Evolutionary conservation across 2,113 vertebrate species (phyloP).

Genomic region (Protobothrops mucrosquamatus): DNA sequence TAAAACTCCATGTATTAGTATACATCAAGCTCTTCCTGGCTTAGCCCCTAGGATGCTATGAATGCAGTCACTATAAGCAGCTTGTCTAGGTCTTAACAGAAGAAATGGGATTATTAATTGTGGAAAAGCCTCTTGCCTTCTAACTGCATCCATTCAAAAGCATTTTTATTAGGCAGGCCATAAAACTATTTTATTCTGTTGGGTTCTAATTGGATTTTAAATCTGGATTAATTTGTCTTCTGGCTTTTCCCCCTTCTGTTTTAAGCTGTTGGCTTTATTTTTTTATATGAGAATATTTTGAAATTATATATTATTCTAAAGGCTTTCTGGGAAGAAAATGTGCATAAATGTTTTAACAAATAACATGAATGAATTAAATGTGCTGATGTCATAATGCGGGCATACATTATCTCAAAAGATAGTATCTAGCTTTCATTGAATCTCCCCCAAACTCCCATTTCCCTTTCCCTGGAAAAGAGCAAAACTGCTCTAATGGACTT

Average conservation of each 20-base stretch:
- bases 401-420: constrained; percentile 30
- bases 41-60: background rate
- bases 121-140: background rate
- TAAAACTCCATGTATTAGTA: background rate
- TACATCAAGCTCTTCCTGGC: background rate
- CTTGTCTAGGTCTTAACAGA: background rate
- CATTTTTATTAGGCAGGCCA: background rate
- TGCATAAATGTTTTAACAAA: background rate
- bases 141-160: background rate
- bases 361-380: background rate
- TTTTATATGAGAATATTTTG: background rate
- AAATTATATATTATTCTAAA: background rate
- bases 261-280: background rate
- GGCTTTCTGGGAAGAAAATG: background rate
- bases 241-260: background rate
- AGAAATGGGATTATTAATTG: background rate
- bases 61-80: background rate
- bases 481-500: constrained; percentile 35
- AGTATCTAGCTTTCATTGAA: constrained; percentile 33
- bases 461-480: background rate
- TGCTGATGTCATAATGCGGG: background rate
- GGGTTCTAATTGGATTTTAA: background rate
- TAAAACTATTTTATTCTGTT: background rate
- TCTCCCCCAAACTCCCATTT: background rate
- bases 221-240: background rate